Percentiles rank a stretch among this genome's conserved stretches.
These are phyloP conservation scores for Electrophaes corylata DNA, from an alignment of 2,888 invertebrate species.

Conservation along the genomic window DNA sequence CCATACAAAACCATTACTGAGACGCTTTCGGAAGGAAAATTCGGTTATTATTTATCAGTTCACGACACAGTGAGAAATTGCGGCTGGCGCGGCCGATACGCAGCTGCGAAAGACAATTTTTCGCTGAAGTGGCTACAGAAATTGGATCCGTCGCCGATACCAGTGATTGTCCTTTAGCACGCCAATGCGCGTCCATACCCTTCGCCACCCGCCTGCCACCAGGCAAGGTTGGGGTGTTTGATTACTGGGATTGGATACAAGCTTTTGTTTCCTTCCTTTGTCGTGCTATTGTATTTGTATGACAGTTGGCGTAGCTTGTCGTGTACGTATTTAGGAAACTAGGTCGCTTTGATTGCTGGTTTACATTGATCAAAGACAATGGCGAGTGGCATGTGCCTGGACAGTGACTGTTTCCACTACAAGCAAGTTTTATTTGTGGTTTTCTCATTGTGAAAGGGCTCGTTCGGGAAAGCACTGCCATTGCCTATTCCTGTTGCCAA, in stretches of 20 bases:
- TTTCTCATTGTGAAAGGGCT: too few relatives aligned
- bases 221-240: constrained; percentile 25
- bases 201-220: constrained; percentile 41
- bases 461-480: too few relatives aligned
- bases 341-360: not conserved
- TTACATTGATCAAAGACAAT: too few relatives aligned
- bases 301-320: not conserved
- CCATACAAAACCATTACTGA: constrained; percentile 21
- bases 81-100: constrained; percentile 54
- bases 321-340: not conserved
- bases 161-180: constrained; percentile 62
- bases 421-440: too few relatives aligned
- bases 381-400: too few relatives aligned
- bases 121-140: constrained; percentile 78
- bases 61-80: constrained; percentile 47
- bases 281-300: not conserved
- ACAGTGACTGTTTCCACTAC: too few relatives aligned
- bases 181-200: constrained; percentile 38
- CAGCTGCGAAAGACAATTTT: constrained; percentile 80
- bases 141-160: constrained; percentile 73
- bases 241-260: constrained; percentile 21
- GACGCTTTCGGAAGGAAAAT: constrained; percentile 43
- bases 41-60: constrained; percentile 48
- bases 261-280: constrained; percentile 7
- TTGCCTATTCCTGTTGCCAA: too few relatives aligned